A percentile compares a stretch with the other conserved stretches of the same genome.
These are phyloP conservation scores for Drosophila yooni DNA, from an alignment of 2,888 invertebrate genomes.

Conservation along the genomic window DNA sequence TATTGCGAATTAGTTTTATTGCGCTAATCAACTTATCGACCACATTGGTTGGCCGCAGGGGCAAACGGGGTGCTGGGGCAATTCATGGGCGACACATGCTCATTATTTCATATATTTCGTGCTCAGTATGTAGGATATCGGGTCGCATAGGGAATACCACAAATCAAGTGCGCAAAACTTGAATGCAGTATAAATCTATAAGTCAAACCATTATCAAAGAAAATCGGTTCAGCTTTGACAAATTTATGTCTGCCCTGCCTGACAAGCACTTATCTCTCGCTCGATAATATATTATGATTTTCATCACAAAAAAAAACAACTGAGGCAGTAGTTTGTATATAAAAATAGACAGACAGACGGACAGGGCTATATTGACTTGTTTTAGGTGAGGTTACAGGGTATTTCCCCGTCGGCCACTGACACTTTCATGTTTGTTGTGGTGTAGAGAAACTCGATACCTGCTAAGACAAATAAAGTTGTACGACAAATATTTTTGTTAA, in stretches of 20 bases:
- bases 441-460: neutral
- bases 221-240: neutral
- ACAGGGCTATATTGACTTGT: neutral
- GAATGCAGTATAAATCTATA: neutral
- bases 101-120: neutral
- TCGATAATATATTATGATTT: neutral
- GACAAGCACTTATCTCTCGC: neutral
- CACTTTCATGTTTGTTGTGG: neutral
- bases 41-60: neutral
- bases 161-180: neutral
- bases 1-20: slow-evolving; percentile 45
- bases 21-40: slow-evolving; percentile 45
- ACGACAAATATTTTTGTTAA: neutral
- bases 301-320: neutral
- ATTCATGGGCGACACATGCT: neutral
- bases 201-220: neutral
- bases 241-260: neutral
- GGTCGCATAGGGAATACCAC: neutral
- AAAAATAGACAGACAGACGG: neutral
- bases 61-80: neutral
- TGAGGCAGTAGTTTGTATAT: neutral
- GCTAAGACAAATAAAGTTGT: neutral
- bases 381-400: neutral
- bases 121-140: neutral
- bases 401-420: neutral